phyloP scores from a whole-genome alignment of 23 tunicate genomes.

The Styela plicata region DNA sequence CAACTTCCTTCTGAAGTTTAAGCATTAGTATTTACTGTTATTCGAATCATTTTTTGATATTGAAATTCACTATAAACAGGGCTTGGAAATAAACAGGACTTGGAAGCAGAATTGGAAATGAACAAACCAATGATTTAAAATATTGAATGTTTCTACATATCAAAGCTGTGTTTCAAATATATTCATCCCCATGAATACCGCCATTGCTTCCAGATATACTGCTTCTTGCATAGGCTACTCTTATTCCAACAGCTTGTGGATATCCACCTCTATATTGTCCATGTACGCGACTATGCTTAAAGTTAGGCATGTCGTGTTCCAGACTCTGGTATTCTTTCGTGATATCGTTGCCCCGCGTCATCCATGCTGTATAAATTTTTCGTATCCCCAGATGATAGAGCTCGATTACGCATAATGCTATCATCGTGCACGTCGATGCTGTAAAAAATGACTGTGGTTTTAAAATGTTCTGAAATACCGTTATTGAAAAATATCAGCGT shows the following conservation, averaged over 20 bases:
- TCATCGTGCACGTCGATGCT: constrained; percentile 3
- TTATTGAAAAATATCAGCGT: too few species aligned
- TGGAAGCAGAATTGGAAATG: too few species aligned
- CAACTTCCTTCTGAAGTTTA: too few species aligned
- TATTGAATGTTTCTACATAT: too few species aligned
- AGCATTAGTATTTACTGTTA: too few species aligned
- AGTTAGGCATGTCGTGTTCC: neutral
- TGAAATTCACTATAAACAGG: too few species aligned
- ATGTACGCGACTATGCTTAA: neutral
- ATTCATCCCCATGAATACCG: neutral
- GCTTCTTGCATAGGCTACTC: constrained; percentile 21
- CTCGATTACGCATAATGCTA: constrained; percentile 5
- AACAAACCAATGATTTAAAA: too few species aligned
- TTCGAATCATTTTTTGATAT: too few species aligned
- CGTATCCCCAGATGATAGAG: constrained; percentile 34
- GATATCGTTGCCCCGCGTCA: constrained; percentile 31
- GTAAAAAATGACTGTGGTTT: too few species aligned
- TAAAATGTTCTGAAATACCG: too few species aligned
- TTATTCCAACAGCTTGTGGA: constrained; percentile 18
- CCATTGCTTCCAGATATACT: constrained; percentile 6
- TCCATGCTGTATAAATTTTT: constrained; percentile 26
- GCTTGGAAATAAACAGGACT: too few species aligned
- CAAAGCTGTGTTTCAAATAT: neutral
- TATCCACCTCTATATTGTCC: constrained; percentile 8
- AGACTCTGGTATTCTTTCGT: constrained; percentile 17